These are phyloP conservation scores for Echeneis naucrates DNA, from an alignment of 2,797 vertebrate genomes.

Conservation along the genomic window DNA sequence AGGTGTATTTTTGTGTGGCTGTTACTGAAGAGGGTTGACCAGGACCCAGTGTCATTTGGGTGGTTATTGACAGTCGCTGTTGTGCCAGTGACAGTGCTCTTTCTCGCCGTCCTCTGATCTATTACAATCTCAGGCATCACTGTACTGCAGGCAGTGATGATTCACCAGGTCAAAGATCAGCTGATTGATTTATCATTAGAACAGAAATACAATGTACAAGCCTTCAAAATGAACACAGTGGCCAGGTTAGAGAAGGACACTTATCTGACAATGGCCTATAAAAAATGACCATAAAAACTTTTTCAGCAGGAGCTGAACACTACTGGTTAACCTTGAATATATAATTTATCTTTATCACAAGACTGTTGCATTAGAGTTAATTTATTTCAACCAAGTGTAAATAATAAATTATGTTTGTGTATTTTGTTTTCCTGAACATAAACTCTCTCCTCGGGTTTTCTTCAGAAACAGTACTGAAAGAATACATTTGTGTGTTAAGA, in stretches of 20 bases:
- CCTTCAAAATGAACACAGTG: constrained; percentile 10
- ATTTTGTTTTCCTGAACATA: neutral
- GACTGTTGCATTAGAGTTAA: neutral
- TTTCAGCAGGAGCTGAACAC: too few relatives aligned
- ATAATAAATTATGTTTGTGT: neutral
- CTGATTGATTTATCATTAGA: constrained; percentile 42
- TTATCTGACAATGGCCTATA: neutral
- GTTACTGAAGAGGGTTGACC: constrained; percentile 30
- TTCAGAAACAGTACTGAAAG: neutral
- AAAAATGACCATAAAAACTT: too few relatives aligned
- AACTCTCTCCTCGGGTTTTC: neutral
- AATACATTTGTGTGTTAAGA: neutral
- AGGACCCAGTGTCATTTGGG: constrained; percentile 43
- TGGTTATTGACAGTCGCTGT: constrained; percentile 54
- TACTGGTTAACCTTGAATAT: too few relatives aligned
- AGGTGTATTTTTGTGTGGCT: neutral
- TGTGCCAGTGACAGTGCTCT: constrained; percentile 59
- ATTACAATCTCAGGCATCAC: constrained; percentile 45
- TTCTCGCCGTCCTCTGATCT: constrained; percentile 54
- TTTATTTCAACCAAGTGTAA: neutral
- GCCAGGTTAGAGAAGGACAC: constrained; percentile 7
- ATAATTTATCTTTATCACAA: neutral
- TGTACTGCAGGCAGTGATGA: constrained; percentile 51
- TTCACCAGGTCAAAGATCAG: constrained; percentile 35
- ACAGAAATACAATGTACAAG: constrained; percentile 1